These are phyloP conservation scores for Fissipunctia ypsillon DNA, from an alignment of 2,888 invertebrate genomes.

Conservation along the genomic window DNA sequence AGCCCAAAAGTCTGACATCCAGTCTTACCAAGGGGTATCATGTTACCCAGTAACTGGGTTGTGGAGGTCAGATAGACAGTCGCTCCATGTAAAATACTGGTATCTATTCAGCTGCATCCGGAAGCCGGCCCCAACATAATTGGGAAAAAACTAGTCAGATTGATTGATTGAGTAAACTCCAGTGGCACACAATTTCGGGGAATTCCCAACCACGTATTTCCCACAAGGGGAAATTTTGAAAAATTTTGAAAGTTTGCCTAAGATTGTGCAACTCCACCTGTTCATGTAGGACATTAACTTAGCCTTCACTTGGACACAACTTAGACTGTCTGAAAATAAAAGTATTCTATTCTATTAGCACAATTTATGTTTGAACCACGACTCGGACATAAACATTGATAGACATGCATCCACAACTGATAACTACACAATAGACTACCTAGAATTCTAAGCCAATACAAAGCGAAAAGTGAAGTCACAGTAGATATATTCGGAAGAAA, in stretches of 20 bases:
- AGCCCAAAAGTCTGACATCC: too few relatives aligned
- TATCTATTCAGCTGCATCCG: too few relatives aligned
- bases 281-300: slow-evolving; percentile 1
- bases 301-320: too few relatives aligned
- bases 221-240: neutral
- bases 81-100: too few relatives aligned
- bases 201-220: neutral
- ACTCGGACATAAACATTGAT: slow-evolving; percentile 42
- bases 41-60: too few relatives aligned
- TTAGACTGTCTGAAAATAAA: too few relatives aligned
- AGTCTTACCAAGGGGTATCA: too few relatives aligned
- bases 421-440: neutral
- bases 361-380: slow-evolving; percentile 41
- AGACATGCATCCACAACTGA: slow-evolving; percentile 19
- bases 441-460: neutral
- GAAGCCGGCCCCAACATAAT: too few relatives aligned
- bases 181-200: neutral
- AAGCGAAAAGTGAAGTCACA: neutral
- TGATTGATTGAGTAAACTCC: neutral
- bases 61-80: too few relatives aligned
- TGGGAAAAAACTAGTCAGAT: too few relatives aligned
- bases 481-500: neutral
- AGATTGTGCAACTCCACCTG: slow-evolving; percentile 6
- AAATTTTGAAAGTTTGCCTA: too few relatives aligned
- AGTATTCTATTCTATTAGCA: too few relatives aligned